Evolutionary conservation across 2,113 vertebrate genomes (phyloP).

Genomic region (Porphyrio hochstetteri): DNA sequence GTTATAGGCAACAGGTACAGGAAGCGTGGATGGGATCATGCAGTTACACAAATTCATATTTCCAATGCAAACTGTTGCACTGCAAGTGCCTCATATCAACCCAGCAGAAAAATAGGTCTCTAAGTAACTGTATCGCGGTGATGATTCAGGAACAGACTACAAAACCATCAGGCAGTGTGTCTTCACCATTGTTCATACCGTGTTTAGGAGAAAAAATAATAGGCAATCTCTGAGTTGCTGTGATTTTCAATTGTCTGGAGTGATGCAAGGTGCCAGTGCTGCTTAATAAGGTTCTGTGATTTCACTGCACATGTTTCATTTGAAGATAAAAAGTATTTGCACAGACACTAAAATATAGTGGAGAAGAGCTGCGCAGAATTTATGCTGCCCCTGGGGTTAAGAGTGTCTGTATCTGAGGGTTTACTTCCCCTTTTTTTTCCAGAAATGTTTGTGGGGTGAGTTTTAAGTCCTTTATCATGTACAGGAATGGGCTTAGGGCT

Average conservation of each 20-base stretch:
- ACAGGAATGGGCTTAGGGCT: neutral
- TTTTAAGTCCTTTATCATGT: neutral
- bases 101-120: neutral
- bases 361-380: neutral
- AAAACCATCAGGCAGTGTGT: neutral
- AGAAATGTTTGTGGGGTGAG: slow-evolving; percentile 16
- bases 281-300: slow-evolving; percentile 1
- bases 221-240: neutral
- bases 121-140: neutral
- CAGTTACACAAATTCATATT: neutral
- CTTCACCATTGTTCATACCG: neutral
- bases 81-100: neutral
- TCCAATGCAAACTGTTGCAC: neutral
- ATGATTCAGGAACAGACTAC: neutral
- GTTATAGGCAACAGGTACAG: neutral
- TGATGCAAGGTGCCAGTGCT: neutral
- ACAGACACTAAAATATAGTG: neutral
- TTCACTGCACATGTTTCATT: slow-evolving; percentile 14
- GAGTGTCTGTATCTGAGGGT: neutral
- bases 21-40: neutral
- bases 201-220: neutral
- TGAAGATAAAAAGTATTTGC: slow-evolving; percentile 18
- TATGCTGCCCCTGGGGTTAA: neutral
- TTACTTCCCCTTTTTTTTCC: neutral
- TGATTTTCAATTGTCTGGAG: slow-evolving; percentile 10